These are phyloP conservation scores for Ceramica pisi DNA, from an alignment of 2,888 invertebrate genomes.

Conservation along the genomic window DNA sequence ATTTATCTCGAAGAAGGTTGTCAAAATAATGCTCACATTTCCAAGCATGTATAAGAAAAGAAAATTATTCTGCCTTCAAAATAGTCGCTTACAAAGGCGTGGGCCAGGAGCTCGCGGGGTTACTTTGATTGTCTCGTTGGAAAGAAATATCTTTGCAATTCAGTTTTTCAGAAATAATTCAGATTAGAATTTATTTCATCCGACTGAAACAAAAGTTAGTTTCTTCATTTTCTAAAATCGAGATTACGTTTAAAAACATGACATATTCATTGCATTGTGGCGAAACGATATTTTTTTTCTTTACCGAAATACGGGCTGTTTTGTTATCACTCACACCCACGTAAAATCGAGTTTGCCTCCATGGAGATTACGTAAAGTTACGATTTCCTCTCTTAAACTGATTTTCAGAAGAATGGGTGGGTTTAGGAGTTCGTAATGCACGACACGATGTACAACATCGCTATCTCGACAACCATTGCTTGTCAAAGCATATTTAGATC, in stretches of 20 bases:
- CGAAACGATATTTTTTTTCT: not conserved
- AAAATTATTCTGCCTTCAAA: not conserved
- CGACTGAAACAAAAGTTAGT: no score
- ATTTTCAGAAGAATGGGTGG: not conserved
- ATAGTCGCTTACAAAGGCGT: not conserved
- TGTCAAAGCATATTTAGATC: no score
- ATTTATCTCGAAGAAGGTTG: no score
- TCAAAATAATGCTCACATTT: no score
- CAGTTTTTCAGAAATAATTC: not conserved
- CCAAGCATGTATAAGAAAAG: no score
- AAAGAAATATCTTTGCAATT: not conserved
- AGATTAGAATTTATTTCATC: not conserved
- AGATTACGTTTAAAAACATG: not conserved
- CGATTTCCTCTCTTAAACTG: not conserved
- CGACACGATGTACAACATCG: not conserved
- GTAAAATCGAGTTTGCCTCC: not conserved
- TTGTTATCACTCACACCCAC: not conserved
- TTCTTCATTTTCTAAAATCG: not conserved
- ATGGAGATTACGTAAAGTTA: not conserved
- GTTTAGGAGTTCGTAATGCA: not conserved
- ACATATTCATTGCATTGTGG: not conserved
- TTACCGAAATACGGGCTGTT: not conserved
- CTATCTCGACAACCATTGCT: not conserved
- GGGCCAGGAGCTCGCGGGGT: no score
- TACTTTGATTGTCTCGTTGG: not conserved